These are phyloP conservation scores for Rhinolophus sinicus DNA, from an alignment of 2,113 vertebrate genomes.

Conservation along the genomic window DNA sequence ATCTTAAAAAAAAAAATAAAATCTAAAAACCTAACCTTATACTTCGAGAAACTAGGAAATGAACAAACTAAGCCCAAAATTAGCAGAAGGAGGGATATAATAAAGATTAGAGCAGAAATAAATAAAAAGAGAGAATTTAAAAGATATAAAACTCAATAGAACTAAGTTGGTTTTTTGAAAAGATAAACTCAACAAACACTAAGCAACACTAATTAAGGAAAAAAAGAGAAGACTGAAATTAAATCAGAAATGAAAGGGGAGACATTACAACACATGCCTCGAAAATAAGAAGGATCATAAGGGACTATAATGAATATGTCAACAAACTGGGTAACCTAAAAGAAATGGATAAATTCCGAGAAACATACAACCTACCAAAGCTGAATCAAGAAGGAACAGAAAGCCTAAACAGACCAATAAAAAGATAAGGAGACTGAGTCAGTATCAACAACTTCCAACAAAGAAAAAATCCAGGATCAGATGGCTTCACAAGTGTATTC, in stretches of 20 bases:
- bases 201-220: neutral
- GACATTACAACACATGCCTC: neutral
- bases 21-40: neutral
- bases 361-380: neutral
- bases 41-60: neutral
- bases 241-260: neutral
- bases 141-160: neutral
- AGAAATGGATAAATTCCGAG: neutral
- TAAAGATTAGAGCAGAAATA: conserved; percentile 1
- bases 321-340: neutral
- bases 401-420: neutral
- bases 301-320: neutral
- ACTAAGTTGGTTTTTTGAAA: neutral
- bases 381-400: neutral
- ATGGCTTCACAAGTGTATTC: neutral
- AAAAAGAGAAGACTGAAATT: neutral
- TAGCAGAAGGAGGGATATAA: neutral
- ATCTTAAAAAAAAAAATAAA: neutral
- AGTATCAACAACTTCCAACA: neutral
- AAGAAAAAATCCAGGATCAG: neutral
- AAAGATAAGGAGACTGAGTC: neutral
- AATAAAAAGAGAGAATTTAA: neutral
- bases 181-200: neutral
- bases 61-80: neutral
- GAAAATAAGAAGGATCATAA: neutral